Conservation (phyloP, 2,113 vertebrate species). For the Hippocampus comes region DNA sequence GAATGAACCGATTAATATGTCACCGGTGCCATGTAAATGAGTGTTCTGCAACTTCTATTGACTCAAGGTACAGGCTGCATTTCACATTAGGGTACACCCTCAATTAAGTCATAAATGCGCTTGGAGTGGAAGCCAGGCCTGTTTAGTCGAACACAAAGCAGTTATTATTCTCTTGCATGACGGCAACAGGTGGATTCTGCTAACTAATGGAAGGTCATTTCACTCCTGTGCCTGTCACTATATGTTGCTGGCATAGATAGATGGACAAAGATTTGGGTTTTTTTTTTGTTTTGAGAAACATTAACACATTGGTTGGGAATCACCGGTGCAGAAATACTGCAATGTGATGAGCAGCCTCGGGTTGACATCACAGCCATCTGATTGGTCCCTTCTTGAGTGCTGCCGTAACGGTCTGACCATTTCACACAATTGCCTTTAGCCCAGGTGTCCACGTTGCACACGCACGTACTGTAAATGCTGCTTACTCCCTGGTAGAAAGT, state of each 20-base stretch:
- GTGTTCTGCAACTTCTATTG: background rate
- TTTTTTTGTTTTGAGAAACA: background rate
- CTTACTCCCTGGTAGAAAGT: conserved; percentile 37
- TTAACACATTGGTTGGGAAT: background rate
- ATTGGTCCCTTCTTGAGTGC: background rate
- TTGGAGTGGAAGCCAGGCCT: background rate
- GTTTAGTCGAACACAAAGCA: no score
- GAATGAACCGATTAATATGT: background rate
- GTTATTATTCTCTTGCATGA: background rate
- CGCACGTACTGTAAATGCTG: conserved; percentile 28
- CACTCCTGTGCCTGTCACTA: background rate
- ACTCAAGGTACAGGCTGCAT: background rate
- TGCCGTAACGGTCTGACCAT: background rate
- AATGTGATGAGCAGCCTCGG: background rate
- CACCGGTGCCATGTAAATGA: background rate
- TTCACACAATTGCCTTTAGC: background rate
- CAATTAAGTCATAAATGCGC: background rate
- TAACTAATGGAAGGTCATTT: background rate
- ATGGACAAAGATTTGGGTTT: background rate
- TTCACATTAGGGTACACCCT: background rate
- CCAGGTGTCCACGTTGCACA: background rate
- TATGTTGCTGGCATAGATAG: background rate
- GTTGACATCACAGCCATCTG: background rate
- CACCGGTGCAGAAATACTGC: no score
- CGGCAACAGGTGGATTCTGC: background rate